A percentile compares a stretch with the other conserved stretches of the same genome.
phyloP scores from a whole-genome alignment of 2,113 vertebrate genomes.

The Drymodes brunneopygia region DNA sequence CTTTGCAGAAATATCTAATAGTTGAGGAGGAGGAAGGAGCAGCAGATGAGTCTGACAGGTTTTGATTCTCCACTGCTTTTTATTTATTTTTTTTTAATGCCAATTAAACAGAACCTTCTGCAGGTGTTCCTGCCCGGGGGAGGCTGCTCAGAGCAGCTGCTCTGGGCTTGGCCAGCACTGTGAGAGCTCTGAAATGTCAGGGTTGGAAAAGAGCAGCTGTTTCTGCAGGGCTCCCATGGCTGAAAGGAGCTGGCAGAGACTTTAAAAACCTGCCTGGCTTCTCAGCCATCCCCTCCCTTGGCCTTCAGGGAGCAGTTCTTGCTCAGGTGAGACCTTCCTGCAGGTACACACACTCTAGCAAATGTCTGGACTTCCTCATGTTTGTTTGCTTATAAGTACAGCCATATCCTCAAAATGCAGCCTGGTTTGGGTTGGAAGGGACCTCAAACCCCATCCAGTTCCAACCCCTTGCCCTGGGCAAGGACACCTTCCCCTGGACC shows the following conservation, averaged over 20 bases:
- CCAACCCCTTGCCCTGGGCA: background rate
- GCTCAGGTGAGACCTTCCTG: background rate
- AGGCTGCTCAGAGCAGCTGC: background rate
- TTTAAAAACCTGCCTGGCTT: background rate
- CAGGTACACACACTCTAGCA: background rate
- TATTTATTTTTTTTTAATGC: background rate
- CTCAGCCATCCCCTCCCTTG: background rate
- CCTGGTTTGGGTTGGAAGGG: too few relatives aligned
- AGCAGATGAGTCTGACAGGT: background rate
- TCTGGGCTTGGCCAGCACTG: background rate
- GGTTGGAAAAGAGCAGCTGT: background rate
- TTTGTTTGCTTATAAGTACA: background rate
- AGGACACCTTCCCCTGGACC: background rate
- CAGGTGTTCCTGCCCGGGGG: background rate
- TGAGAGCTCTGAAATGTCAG: background rate
- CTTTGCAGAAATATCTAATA: background rate
- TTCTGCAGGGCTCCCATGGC: background rate
- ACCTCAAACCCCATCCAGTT: background rate
- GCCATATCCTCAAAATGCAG: rapidly evolving
- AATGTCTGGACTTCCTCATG: rapidly evolving
- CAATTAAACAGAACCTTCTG: background rate
- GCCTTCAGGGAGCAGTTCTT: background rate
- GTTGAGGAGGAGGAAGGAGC: background rate
- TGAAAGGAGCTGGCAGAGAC: background rate
- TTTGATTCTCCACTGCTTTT: background rate